Conservation (phyloP, 1,140 invertebrate genomes). For the Brachionus koreanus region DNA sequence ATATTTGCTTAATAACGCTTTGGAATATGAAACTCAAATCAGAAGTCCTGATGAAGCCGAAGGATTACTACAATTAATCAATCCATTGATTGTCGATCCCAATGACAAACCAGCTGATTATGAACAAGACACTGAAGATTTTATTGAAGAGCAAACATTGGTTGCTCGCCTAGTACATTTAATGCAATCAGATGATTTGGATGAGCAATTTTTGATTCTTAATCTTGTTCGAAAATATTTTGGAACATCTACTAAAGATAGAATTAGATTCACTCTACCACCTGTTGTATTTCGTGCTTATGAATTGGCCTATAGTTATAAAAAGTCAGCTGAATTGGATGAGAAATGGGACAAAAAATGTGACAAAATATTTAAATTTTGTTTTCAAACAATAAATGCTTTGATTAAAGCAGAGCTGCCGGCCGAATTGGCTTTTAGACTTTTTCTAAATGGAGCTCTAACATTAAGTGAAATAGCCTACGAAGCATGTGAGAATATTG, state of each 20-base stretch:
- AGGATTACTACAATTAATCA: constrained; percentile 62
- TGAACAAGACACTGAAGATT: constrained; percentile 82
- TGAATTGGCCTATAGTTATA: constrained; percentile 76
- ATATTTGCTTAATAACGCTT: constrained; percentile 78
- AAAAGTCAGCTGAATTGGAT: constrained; percentile 64
- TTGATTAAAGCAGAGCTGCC: constrained; percentile 79
- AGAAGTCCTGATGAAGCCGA: constrained; percentile 73
- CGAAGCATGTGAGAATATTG: constrained; percentile 88
- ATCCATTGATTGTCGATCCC: constrained; percentile 82
- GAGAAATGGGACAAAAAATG: constrained; percentile 98
- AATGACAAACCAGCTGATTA: constrained; percentile 63
- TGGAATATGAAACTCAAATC: constrained; percentile 81
- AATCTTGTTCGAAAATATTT: constrained; percentile 79
- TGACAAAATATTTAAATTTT: constrained; percentile 95
- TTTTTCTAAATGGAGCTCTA: constrained; percentile 86
- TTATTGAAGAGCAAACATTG: constrained; percentile 90
- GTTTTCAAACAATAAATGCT: constrained; percentile 85
- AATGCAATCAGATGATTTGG: constrained; percentile 69
- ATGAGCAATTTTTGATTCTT: constrained; percentile 75
- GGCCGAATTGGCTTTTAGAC: constrained; percentile 81
- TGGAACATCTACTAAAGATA: constrained; percentile 74
- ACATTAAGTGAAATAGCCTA: constrained; percentile 86
- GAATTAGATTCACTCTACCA: constrained; percentile 87
- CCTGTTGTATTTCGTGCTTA: constrained; percentile 93
- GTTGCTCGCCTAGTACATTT: constrained; percentile 85